phyloP scores from a whole-genome alignment of 2,797 vertebrate species.

The Dallia pectoralis region DNA sequence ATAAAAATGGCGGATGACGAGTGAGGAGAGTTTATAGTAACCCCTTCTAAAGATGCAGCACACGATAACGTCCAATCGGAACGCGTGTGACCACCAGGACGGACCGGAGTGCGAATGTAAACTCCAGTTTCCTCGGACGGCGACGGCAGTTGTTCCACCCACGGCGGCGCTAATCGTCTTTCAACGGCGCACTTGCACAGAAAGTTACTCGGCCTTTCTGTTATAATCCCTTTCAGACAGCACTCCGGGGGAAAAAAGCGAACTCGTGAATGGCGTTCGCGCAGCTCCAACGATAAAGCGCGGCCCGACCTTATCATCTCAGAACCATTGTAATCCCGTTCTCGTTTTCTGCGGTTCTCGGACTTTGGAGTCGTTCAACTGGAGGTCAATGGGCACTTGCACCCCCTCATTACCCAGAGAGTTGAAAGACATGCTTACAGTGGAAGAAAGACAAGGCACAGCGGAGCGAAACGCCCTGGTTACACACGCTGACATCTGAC shows the following conservation, averaged over 20 bases:
- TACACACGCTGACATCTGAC: slow-evolving; percentile 44
- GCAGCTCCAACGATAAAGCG: slow-evolving; percentile 35
- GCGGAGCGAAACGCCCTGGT: slow-evolving; percentile 40
- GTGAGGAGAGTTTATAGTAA: no score
- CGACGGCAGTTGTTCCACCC: not conserved
- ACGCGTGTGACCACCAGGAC: not conserved
- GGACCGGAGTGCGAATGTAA: slow-evolving; percentile 28
- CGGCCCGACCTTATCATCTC: slow-evolving; percentile 30
- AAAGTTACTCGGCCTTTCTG: slow-evolving; percentile 4
- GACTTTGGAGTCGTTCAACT: slow-evolving; percentile 32
- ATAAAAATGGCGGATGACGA: not conserved
- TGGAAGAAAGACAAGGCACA: slow-evolving; percentile 21
- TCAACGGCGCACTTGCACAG: slow-evolving; percentile 13
- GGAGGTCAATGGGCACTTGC: slow-evolving; percentile 53
- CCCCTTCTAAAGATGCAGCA: not conserved
- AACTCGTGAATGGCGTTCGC: slow-evolving; percentile 36
- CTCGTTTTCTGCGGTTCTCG: slow-evolving; percentile 41
- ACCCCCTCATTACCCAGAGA: slow-evolving; percentile 46
- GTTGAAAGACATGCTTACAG: slow-evolving; percentile 44
- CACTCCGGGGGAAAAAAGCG: slow-evolving; percentile 1
- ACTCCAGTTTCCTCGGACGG: not conserved
- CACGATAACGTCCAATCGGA: not conserved
- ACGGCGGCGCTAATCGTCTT: not conserved
- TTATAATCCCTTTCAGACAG: slow-evolving; percentile 6
- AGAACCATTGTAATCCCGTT: slow-evolving; percentile 12